A percentile compares a stretch with the other conserved stretches of the same genome.
phyloP scores from a whole-genome alignment of 2,888 invertebrate species.

The Sialis fuliginosa region DNA sequence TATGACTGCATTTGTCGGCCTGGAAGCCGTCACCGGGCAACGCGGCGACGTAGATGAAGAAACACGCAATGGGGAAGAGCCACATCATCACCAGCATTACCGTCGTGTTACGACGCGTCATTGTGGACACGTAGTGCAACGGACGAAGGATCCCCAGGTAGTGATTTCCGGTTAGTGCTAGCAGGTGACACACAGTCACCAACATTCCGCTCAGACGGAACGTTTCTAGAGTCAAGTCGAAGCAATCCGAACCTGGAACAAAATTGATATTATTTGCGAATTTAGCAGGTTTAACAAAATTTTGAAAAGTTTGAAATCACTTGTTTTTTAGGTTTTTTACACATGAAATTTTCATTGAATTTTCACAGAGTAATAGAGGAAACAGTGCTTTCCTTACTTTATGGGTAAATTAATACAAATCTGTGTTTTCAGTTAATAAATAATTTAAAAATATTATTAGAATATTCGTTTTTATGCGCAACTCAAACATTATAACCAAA shows the following conservation, averaged over 20 bases:
- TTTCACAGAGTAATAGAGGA: too few relatives aligned
- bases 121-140: constrained; percentile 31
- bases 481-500: too few relatives aligned
- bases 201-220: constrained; percentile 37
- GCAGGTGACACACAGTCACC: constrained; percentile 40
- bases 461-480: too few relatives aligned
- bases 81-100: constrained; percentile 33
- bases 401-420: too few relatives aligned
- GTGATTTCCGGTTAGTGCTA: constrained; percentile 45
- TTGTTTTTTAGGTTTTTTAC: too few relatives aligned
- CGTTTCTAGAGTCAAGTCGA: constrained; percentile 23
- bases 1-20: constrained; percentile 12
- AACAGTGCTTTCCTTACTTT: too few relatives aligned
- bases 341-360: too few relatives aligned
- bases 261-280: too few relatives aligned
- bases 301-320: too few relatives aligned
- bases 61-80: constrained; percentile 32
- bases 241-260: constrained; percentile 11
- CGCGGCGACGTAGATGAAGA: constrained; percentile 31
- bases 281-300: too few relatives aligned
- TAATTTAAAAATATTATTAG: too few relatives aligned
- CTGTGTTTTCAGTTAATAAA: too few relatives aligned
- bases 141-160: constrained; percentile 43
- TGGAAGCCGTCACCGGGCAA: constrained; percentile 29
- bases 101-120: constrained; percentile 30